Base-by-base conservation (phyloP, 2,888 invertebrate genomes). In the Cheilosia variabilis region DNA sequence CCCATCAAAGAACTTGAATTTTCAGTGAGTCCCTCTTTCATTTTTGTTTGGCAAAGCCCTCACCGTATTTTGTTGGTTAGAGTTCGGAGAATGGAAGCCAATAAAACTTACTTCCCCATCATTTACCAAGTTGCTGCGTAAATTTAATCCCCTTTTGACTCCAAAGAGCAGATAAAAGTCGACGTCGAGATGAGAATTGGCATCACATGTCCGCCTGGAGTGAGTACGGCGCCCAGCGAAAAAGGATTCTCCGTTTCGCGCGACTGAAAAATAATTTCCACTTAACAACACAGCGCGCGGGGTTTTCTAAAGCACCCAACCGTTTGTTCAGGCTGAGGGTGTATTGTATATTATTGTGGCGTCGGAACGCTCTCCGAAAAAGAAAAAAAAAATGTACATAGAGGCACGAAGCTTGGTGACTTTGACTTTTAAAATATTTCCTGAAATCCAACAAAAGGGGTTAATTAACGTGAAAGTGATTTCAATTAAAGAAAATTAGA, bases 401-500 rank as follows among this genome's bases (percentile, higher is more conserved):
- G 13, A 37, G 50, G 9, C 41, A n/a, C 62, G 41, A 1, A 31
- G 31, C 43, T 22, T 60, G 60, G 50, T 43, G 66, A 45, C 78
- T 66, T 73, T 22, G 62, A 50, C 62, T 73, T 57, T 72, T 73
- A 58, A 80, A 75, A 75, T 80, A 50, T 77, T 63, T 63, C 52
- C 41, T 53, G 31, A 75, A 71, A 75, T 65, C 52, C 71, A 69
- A 75, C 84, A 66, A 71, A 84, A 80, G 87, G 87, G 88, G 89
- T 89, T 89, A 89, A 89, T 89, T 89, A 88, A 88, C 87, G 87
- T 87, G 88, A 88, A 88, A 88, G 88, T 88, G 87, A 89, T 88
- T 89, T 89, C 88, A 88, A 88, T 88, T 89, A 88, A 88, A 83
- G 84, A 76, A 87, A 88, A 88, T 88, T 88, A 82, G 87, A 89